These are phyloP conservation scores for Catocala nupta DNA, from an alignment of 2,888 invertebrate species.

Conservation along the genomic window DNA sequence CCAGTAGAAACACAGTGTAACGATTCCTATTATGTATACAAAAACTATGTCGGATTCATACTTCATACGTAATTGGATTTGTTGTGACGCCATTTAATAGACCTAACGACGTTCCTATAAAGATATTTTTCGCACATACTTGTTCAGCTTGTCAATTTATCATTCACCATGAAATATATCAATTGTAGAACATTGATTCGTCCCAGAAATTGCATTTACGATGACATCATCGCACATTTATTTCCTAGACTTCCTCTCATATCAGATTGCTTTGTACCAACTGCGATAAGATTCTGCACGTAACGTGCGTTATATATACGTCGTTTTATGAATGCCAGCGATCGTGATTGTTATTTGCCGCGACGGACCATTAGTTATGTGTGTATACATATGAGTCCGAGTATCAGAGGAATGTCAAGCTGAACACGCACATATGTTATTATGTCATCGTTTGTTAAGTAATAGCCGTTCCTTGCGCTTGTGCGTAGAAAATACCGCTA, in stretches of 20 bases:
- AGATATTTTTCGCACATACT: not conserved
- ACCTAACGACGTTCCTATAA: too few relatives aligned
- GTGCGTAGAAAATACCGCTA: too few relatives aligned
- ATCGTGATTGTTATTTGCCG: slow-evolving; percentile 14
- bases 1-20: too few relatives aligned
- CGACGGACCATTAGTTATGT: not conserved
- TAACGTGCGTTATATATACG: not conserved
- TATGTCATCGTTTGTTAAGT: slow-evolving; percentile 30
- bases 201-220: slow-evolving; percentile 9
- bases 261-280: slow-evolving; percentile 25
- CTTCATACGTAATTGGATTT: too few relatives aligned
- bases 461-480: too few relatives aligned
- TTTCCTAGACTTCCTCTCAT: slow-evolving; percentile 16
- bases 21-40: too few relatives aligned
- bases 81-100: too few relatives aligned
- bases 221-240: slow-evolving; percentile 18
- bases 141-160: too few relatives aligned
- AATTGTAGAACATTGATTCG: slow-evolving; percentile 1
- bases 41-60: too few relatives aligned
- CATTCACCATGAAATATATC: too few relatives aligned
- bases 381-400: not conserved
- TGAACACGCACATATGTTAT: slow-evolving; percentile 31
- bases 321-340: slow-evolving; percentile 17
- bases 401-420: slow-evolving; percentile 34
- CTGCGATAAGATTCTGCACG: slow-evolving; percentile 32